These are phyloP conservation scores for Calosoma granatense DNA, from an alignment of 1,140 invertebrate genomes.

Conservation along the genomic window DNA sequence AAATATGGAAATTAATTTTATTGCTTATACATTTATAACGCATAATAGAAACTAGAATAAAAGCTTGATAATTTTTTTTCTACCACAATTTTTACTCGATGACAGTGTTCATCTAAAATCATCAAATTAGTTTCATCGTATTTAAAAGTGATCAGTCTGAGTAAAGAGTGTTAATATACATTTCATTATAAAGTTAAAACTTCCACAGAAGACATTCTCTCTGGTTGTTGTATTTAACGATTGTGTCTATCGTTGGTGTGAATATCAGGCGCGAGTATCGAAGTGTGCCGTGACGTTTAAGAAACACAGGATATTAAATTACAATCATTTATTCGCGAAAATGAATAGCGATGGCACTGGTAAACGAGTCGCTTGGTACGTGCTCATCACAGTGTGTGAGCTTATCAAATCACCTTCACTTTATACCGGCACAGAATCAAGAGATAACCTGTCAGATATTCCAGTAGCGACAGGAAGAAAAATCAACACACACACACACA, in stretches of 20 bases:
- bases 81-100: too few relatives aligned
- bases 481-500: too few relatives aligned
- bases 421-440: too few relatives aligned
- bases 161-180: not conserved
- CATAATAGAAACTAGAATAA: too few relatives aligned
- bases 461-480: too few relatives aligned
- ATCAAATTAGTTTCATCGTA: not conserved
- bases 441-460: too few relatives aligned
- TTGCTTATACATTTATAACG: too few relatives aligned
- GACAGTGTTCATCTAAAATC: too few relatives aligned
- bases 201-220: too few relatives aligned
- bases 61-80: too few relatives aligned
- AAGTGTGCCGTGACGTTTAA: not conserved
- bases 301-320: conserved; percentile 27
- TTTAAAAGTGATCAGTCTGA: not conserved
- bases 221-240: too few relatives aligned
- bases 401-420: not conserved
- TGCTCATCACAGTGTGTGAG: not conserved
- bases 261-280: not conserved
- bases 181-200: not conserved
- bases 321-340: conserved; percentile 36
- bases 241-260: not conserved
- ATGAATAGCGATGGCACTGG: conserved; percentile 27
- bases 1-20: too few relatives aligned
- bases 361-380: not conserved